phyloP scores from a whole-genome alignment of 2,888 invertebrate species.

The Phyllotreta cruciferae region DNA sequence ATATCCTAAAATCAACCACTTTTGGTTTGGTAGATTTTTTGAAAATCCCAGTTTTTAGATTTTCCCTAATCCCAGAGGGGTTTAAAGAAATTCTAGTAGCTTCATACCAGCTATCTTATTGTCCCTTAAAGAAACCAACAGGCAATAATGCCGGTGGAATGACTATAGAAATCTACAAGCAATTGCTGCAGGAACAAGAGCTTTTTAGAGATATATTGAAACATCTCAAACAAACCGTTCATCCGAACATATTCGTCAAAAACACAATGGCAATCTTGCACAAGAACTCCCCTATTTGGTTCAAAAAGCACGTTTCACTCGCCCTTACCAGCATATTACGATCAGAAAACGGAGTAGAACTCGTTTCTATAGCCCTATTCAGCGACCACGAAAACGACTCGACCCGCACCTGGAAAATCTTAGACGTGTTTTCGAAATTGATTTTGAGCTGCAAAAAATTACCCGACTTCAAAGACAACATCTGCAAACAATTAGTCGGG shows the following conservation, averaged over 20 bases:
- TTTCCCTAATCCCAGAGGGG: slow-evolving; percentile 65
- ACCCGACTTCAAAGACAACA: slow-evolving; percentile 64
- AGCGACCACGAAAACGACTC: slow-evolving; percentile 58
- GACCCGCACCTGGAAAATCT: slow-evolving; percentile 71
- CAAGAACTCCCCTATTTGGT: slow-evolving; percentile 68
- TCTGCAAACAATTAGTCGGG: slow-evolving; percentile 63
- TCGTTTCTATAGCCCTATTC: slow-evolving; percentile 71
- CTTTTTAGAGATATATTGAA: slow-evolving; percentile 63
- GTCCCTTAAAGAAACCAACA: slow-evolving; percentile 57
- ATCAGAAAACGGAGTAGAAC: slow-evolving; percentile 69
- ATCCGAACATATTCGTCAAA: slow-evolving; percentile 69
- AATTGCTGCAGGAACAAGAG: slow-evolving; percentile 62
- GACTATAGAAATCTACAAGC: slow-evolving; percentile 65
- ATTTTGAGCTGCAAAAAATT: slow-evolving; percentile 66
- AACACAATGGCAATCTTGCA: slow-evolving; percentile 74
- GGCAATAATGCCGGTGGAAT: slow-evolving; percentile 60
- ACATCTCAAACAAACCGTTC: slow-evolving; percentile 64
- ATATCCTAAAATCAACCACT: slow-evolving; percentile 62
- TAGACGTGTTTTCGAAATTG: slow-evolving; percentile 72
- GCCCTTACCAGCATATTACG: slow-evolving; percentile 68
- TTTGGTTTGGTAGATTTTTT: slow-evolving; percentile 63
- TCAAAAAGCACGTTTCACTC: slow-evolving; percentile 67
- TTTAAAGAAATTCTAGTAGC: slow-evolving; percentile 70
- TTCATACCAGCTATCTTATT: slow-evolving; percentile 73
- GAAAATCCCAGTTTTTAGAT: slow-evolving; percentile 63